Evolutionary conservation across 1,140 invertebrate species (phyloP).

Genomic region (Yoshiicerus persimilis): DNA sequence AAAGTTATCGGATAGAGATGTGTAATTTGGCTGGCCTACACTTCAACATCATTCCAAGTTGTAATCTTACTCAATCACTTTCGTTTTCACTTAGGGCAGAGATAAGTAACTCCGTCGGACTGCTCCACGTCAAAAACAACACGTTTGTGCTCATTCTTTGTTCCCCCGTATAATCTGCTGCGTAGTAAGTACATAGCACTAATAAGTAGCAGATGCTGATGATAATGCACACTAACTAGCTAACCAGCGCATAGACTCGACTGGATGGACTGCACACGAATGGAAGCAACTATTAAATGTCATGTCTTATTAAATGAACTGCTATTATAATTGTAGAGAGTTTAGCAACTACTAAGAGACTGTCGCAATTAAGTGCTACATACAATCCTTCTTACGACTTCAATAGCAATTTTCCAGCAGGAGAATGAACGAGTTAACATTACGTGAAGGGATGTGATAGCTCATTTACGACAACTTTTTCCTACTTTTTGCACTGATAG

Average conservation of each 20-base stretch:
- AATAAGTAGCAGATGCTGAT: neutral
- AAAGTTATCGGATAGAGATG: neutral
- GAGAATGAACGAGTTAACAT: neutral
- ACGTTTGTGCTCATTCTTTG: neutral
- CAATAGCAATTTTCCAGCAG: neutral
- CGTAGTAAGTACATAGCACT: neutral
- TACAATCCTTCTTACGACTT: neutral
- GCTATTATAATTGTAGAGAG: neutral
- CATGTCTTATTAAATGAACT: neutral
- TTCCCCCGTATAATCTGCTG: neutral
- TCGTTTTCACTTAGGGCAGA: neutral
- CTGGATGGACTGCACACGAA: neutral
- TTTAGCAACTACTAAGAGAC: neutral
- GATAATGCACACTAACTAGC: neutral
- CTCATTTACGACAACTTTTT: neutral
- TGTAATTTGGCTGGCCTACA: neutral
- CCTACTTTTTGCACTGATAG: neutral
- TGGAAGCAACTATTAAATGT: neutral
- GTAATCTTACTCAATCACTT: constrained; percentile 26
- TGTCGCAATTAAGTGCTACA: neutral
- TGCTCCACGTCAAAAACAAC: neutral
- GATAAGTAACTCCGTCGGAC: neutral
- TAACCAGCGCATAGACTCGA: neutral
- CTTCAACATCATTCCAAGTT: constrained; percentile 16
- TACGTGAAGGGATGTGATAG: neutral